Base-by-base conservation (phyloP, 2,888 invertebrate genomes). In the Sminthurinus aureus region DNA sequence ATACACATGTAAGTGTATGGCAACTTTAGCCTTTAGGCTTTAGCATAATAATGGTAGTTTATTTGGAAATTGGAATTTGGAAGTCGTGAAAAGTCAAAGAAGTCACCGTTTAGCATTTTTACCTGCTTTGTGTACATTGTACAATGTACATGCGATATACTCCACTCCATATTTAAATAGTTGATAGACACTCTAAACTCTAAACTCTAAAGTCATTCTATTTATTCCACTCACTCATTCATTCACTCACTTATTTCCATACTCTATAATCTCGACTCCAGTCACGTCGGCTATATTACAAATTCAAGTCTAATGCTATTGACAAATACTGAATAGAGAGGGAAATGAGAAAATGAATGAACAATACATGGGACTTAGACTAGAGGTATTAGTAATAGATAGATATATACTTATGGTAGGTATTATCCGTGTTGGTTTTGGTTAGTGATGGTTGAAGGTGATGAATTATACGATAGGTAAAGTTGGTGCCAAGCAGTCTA, bases 401-500 rank as follows among this genome's bases (percentile, higher is more conserved):
- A 58, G 58, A 58, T 15, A 58, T 38, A 38, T 38, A 1, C 38
- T 4, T 4, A 6, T 38, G 9, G 2, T 9, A 58, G 2, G 58
- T 58, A 79, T 52, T 81, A 9, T 78, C 82, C 71, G 58, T 66
- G 13, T 64, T 51, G 52, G 8, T 24, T 58, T 64, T 51, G 52
- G 6, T 38, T 6, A 6, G 38, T 6, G 38, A 4, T 38, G 38
- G 38, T 38, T 38, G 38, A 38, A 38, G 38, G 38, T 73, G 83
- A 83, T 78, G 81, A 84, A 81, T 82, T 73, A 80, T 50, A 26
- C 12, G 77, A 80, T 50, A 26, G 18, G 77, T 52, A 69, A 77
- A 77, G 84, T 52, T 77, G 85, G 85, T 83, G 83, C 84, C 85
- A 85, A 84, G 84, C 84, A 73, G 85, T 85, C 85, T 85, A 84